phyloP scores from a whole-genome alignment of 2,113 vertebrate species.

The Mobula hypostoma region DNA sequence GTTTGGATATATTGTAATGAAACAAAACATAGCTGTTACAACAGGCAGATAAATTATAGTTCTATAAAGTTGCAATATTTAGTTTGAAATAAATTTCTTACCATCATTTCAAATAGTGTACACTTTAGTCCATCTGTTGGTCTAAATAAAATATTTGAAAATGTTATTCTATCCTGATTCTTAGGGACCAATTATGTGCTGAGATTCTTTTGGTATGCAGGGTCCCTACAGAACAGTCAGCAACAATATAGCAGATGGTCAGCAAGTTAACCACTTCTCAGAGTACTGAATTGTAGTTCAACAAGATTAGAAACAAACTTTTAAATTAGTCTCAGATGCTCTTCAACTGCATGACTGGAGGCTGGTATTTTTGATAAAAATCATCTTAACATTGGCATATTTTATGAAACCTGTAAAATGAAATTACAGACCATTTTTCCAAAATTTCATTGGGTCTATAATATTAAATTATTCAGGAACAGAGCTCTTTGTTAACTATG shows the following conservation, averaged over 20 bases:
- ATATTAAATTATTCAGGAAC: constrained; percentile 7
- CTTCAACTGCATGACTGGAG: neutral
- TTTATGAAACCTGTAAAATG: neutral
- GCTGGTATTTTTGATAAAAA: neutral
- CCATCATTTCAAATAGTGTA: neutral
- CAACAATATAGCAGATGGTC: constrained; percentile 33
- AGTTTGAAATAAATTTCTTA: neutral
- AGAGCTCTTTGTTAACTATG: neutral
- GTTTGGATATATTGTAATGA: neutral
- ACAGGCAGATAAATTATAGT: neutral
- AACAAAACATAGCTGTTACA: neutral
- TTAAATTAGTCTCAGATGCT: constrained; percentile 34
- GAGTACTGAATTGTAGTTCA: constrained; percentile 12
- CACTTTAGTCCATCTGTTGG: neutral
- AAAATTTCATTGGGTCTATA: neutral
- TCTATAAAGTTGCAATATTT: neutral
- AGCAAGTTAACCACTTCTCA: neutral
- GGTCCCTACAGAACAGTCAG: constrained; percentile 11
- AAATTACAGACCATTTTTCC: neutral
- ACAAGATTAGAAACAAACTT: neutral
- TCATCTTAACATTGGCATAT: neutral
- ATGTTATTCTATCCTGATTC: constrained; percentile 11
- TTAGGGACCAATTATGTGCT: constrained; percentile 19
- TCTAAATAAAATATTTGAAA: constrained; percentile 25
- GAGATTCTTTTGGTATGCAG: neutral